Conservation (phyloP, 1,140 invertebrate species). For the Dicyema japonicum region DNA sequence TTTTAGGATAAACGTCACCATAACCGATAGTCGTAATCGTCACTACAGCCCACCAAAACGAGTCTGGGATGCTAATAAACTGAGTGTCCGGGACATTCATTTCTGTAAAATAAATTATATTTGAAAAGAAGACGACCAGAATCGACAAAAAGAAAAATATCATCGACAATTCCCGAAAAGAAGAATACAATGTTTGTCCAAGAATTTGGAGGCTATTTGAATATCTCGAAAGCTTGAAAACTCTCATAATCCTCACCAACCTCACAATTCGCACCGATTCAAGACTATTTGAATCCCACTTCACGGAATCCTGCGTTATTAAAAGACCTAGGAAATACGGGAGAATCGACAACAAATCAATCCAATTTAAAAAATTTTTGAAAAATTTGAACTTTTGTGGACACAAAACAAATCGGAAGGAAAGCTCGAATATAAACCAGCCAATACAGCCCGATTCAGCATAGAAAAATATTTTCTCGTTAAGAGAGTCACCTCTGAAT, state of each 20-base stretch:
- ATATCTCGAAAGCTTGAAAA: slow-evolving; percentile 22
- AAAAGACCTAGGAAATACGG: slow-evolving; percentile 89
- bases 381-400: slow-evolving; percentile 44
- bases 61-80: slow-evolving; percentile 2
- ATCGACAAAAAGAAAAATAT: slow-evolving; percentile 15
- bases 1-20: slow-evolving; percentile 1
- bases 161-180: slow-evolving; percentile 13
- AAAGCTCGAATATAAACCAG: slow-evolving; percentile 23
- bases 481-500: slow-evolving; percentile 49
- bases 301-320: slow-evolving; percentile 59
- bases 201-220: slow-evolving; percentile 85
- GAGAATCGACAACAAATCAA: slow-evolving; percentile 91
- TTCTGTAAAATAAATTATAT: slow-evolving; percentile 1
- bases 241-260: slow-evolving; percentile 57
- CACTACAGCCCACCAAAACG: slow-evolving; percentile 3
- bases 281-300: slow-evolving; percentile 43
- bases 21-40: slow-evolving; percentile 2
- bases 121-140: slow-evolving; percentile 6
- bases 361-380: slow-evolving; percentile 89
- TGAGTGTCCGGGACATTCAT: slow-evolving; percentile 1
- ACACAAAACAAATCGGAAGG: slow-evolving; percentile 15
- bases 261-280: slow-evolving; percentile 76
- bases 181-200: slow-evolving; percentile 25
- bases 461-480: slow-evolving; percentile 11
- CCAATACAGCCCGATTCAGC: slow-evolving; percentile 19